These are phyloP conservation scores for Ophioninae sp. DNA, from an alignment of 2,888 invertebrate genomes.

Conservation along the genomic window DNA sequence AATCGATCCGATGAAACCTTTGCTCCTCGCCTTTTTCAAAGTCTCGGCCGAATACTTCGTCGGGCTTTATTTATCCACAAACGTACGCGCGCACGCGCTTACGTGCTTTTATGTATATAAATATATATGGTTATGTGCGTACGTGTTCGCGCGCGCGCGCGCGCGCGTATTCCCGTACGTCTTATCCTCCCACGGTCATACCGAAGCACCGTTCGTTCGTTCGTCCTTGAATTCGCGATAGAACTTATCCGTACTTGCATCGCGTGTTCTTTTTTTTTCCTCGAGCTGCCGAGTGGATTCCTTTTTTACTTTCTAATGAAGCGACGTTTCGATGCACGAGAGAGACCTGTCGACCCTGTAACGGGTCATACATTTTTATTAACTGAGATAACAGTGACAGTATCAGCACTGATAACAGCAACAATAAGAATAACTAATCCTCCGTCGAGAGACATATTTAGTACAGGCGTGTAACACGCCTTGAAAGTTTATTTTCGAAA, in stretches of 20 bases:
- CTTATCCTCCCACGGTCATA: neutral
- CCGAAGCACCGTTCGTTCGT: slow-evolving; percentile 6
- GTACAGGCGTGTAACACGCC: too few relatives aligned
- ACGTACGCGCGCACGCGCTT: too few relatives aligned
- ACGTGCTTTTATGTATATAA: neutral
- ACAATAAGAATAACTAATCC: neutral
- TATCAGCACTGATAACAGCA: neutral
- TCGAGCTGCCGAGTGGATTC: neutral
- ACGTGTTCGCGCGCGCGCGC: neutral
- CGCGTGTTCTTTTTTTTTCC: neutral
- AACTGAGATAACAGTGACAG: neutral
- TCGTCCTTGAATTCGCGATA: slow-evolving; percentile 23
- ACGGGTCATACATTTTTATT: neutral
- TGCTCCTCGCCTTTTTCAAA: neutral
- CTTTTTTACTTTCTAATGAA: neutral
- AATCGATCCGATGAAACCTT: slow-evolving; percentile 20
- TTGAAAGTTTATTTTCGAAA: too few relatives aligned
- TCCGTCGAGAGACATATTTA: too few relatives aligned
- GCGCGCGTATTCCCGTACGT: neutral
- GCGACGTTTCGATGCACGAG: neutral
- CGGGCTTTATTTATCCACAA: too few relatives aligned
- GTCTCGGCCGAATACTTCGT: slow-evolving; percentile 13
- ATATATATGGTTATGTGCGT: neutral
- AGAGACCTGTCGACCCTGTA: neutral
- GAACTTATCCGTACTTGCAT: slow-evolving; percentile 3